phyloP scores from a whole-genome alignment of 2,888 invertebrate species.

The Ptychoptera albimana region DNA sequence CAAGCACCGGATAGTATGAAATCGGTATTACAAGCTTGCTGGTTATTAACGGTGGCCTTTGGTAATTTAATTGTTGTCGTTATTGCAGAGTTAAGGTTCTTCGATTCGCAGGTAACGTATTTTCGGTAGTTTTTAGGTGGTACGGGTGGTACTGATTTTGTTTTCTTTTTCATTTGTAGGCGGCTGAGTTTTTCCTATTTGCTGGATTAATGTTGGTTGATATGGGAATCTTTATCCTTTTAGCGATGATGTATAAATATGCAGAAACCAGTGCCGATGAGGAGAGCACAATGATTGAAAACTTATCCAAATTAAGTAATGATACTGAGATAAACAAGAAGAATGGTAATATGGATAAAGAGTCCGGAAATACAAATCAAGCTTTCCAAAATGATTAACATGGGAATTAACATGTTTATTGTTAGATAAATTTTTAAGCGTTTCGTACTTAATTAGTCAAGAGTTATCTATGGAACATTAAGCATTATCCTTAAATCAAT shows the following conservation, averaged over 20 bases:
- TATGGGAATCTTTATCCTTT: slow-evolving; percentile 61
- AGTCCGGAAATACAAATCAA: slow-evolving; percentile 2
- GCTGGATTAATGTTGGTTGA: slow-evolving; percentile 71
- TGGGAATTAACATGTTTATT: too few relatives aligned
- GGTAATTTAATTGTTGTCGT: slow-evolving; percentile 88
- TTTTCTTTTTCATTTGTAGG: slow-evolving; percentile 35
- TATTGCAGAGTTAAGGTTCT: slow-evolving; percentile 23
- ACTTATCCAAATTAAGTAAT: not conserved
- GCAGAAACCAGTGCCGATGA: slow-evolving; percentile 31
- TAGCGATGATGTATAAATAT: slow-evolving; percentile 70
- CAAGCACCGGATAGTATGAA: slow-evolving; percentile 91
- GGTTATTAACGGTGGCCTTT: slow-evolving; percentile 83
- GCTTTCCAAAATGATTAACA: slow-evolving; percentile 6
- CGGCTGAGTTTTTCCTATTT: slow-evolving; percentile 75
- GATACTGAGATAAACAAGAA: slow-evolving; percentile 18
- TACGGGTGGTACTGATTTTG: not conserved
- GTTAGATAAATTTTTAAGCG: too few relatives aligned
- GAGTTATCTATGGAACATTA: too few relatives aligned
- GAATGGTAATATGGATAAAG: not conserved
- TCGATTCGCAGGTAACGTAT: slow-evolving; percentile 21
- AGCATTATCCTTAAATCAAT: too few relatives aligned
- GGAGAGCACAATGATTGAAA: slow-evolving; percentile 16
- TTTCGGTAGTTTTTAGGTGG: not conserved
- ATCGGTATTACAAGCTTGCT: slow-evolving; percentile 79
- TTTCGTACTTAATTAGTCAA: too few relatives aligned